phyloP scores from a whole-genome alignment of 2,888 invertebrate species.

The Trichopria drosophilae region DNA sequence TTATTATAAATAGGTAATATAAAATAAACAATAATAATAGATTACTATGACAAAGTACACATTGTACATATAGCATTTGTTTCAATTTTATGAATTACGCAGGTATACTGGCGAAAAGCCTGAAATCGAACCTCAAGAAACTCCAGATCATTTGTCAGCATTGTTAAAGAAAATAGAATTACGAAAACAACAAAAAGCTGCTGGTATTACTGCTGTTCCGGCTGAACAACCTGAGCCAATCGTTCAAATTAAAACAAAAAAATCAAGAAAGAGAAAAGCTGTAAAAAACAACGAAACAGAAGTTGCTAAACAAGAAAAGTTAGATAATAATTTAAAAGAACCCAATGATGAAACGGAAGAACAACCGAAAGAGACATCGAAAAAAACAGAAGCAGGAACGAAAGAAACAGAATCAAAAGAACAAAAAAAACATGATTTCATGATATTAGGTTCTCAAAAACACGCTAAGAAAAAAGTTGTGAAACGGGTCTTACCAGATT shows the following conservation, averaged over 20 bases:
- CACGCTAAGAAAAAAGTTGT: slow-evolving; percentile 57
- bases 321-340: not conserved
- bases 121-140: slow-evolving; percentile 29
- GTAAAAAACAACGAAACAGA: slow-evolving; percentile 1
- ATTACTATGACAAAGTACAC: slow-evolving; percentile 25
- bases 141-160: slow-evolving; percentile 45
- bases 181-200: slow-evolving; percentile 43
- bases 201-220: not conserved
- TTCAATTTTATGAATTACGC: slow-evolving; percentile 32
- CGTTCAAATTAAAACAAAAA: slow-evolving; percentile 17
- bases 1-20: slow-evolving; percentile 70
- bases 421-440: slow-evolving; percentile 39
- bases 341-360: slow-evolving; percentile 1
- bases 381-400: slow-evolving; percentile 26
- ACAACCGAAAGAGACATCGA: slow-evolving; percentile 15
- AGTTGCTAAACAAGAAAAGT: not conserved
- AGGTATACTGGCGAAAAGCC: slow-evolving; percentile 47
- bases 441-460: slow-evolving; percentile 57
- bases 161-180: slow-evolving; percentile 45
- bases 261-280: slow-evolving; percentile 20
- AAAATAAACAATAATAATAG: slow-evolving; percentile 5
- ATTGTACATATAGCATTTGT: not conserved
- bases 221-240: slow-evolving; percentile 3
- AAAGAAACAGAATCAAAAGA: not conserved
- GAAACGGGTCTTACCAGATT: slow-evolving; percentile 79